Conservation (phyloP, 2,888 invertebrate genomes). For the Trimorus sp. region DNA sequence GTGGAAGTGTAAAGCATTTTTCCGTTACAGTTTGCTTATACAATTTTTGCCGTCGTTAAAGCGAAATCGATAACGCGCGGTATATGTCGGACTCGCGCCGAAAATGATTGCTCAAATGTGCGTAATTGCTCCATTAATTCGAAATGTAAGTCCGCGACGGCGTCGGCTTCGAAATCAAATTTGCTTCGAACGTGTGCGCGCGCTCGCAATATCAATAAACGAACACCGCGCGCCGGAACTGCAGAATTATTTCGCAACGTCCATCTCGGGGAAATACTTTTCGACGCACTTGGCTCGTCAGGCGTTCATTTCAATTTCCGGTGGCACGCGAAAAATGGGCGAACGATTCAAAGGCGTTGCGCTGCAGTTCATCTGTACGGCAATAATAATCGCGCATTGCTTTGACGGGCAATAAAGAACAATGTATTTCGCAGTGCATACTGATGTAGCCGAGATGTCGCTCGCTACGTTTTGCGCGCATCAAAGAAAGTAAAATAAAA, state of each 20-base stretch:
- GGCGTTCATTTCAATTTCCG: slow-evolving; percentile 35
- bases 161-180: too few relatives aligned
- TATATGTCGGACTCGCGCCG: too few relatives aligned
- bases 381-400: slow-evolving; percentile 50
- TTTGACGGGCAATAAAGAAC: slow-evolving; percentile 52
- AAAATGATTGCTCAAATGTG: too few relatives aligned
- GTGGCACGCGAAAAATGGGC: slow-evolving; percentile 19
- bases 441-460: slow-evolving; percentile 43
- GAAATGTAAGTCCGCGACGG: too few relatives aligned
- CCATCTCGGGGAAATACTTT: slow-evolving; percentile 22
- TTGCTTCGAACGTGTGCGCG: not conserved
- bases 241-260: too few relatives aligned
- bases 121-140: too few relatives aligned
- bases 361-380: slow-evolving; percentile 42
- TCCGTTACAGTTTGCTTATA: too few relatives aligned
- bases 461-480: slow-evolving; percentile 50
- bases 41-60: too few relatives aligned
- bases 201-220: not conserved
- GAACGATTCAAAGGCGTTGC: slow-evolving; percentile 42
- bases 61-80: too few relatives aligned
- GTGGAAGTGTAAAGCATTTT: not conserved
- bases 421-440: slow-evolving; percentile 50
- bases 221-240: too few relatives aligned
- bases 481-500: slow-evolving; percentile 60
- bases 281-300: slow-evolving; percentile 19